Evolutionary conservation across 2,888 invertebrate genomes (phyloP).

Genomic region (Amiota mariae): DNA sequence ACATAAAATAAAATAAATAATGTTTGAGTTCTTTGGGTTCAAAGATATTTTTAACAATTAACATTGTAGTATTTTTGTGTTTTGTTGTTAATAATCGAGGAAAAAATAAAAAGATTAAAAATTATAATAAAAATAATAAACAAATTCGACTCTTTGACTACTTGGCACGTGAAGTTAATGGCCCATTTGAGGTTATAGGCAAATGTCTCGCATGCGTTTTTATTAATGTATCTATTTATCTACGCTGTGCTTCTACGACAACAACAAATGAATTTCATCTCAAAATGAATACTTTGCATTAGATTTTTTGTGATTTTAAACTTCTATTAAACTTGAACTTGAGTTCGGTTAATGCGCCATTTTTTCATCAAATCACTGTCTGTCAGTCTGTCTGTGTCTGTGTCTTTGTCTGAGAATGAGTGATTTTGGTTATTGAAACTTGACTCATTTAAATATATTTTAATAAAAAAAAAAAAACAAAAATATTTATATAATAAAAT

Average conservation of each 20-base stretch:
- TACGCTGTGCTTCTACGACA: not conserved
- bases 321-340: slow-evolving; percentile 51
- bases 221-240: too few species aligned
- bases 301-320: too few species aligned
- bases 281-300: slow-evolving; percentile 2
- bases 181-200: too few species aligned
- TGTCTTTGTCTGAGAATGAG: not conserved
- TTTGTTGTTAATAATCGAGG: slow-evolving; percentile 1
- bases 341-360: slow-evolving; percentile 57
- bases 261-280: slow-evolving; percentile 34
- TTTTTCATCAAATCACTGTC: slow-evolving; percentile 5
- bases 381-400: too few species aligned
- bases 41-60: slow-evolving; percentile 49
- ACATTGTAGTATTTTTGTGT: not conserved
- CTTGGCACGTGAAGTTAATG: too few species aligned
- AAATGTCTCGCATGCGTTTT: too few species aligned
- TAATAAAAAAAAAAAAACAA: not conserved
- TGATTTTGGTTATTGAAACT: not conserved
- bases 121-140: slow-evolving; percentile 14
- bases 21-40: slow-evolving; percentile 42
- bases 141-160: not conserved
- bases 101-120: too few species aligned
- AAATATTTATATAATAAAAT: slow-evolving; percentile 4
- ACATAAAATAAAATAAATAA: slow-evolving; percentile 8
- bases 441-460: not conserved